Conservation (phyloP, 2,797 vertebrate genomes). For the Molossus molossus region DNA sequence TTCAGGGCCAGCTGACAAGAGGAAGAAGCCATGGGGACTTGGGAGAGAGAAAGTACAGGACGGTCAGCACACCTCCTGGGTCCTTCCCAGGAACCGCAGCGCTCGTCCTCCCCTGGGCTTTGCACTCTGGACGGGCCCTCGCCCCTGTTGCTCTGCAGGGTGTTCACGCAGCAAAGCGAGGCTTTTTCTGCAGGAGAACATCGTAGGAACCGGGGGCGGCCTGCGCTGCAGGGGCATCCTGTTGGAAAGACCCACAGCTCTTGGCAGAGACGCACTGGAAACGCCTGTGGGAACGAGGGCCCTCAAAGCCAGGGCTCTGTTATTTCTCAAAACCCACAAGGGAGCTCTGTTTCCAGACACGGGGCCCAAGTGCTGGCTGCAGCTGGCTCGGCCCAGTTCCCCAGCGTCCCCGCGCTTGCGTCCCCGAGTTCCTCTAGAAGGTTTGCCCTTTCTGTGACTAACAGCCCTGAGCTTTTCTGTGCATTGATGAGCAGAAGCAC, state of each 20-base stretch:
- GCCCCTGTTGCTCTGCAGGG: not conserved
- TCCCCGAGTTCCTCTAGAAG: not conserved
- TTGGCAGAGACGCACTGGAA: not conserved
- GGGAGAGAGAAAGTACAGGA: not conserved
- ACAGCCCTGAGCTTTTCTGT: not conserved
- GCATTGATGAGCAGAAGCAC: not conserved
- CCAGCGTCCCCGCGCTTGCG: not conserved
- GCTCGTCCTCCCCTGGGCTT: no score
- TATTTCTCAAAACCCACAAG: constrained; percentile 27
- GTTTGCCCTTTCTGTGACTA: rapidly evolving
- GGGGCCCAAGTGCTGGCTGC: not conserved
- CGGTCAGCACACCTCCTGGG: not conserved
- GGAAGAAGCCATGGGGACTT: not conserved
- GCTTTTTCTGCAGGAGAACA: not conserved
- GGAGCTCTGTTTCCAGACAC: not conserved
- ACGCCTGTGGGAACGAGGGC: not conserved
- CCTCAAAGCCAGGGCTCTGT: not conserved
- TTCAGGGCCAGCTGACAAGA: not conserved
- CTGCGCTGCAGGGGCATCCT: not conserved
- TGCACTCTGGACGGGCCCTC: not conserved
- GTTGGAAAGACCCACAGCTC: not conserved
- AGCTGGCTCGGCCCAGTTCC: rapidly evolving
- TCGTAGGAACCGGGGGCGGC: not conserved
- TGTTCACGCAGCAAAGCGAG: not conserved
- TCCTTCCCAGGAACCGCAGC: not conserved